These are phyloP conservation scores for Argentina silus DNA, from an alignment of 2,797 vertebrate genomes.

Conservation along the genomic window DNA sequence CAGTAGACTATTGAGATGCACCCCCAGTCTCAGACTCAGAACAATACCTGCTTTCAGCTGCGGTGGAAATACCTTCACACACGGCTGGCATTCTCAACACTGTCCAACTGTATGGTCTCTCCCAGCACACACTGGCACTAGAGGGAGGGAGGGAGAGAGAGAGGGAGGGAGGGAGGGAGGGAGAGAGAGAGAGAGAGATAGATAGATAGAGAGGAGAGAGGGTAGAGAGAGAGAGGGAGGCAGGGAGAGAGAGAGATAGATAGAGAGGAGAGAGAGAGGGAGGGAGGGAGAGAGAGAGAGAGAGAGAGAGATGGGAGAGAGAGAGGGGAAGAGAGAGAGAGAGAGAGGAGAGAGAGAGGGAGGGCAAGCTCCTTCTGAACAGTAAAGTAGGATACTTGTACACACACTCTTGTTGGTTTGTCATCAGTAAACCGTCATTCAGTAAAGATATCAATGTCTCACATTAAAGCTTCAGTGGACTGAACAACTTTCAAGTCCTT, in stretches of 20 bases:
- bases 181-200: background rate
- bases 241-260: background rate
- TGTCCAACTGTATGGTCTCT: background rate
- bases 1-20: too few relatives aligned
- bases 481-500: background rate
- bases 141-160: background rate
- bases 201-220: too few relatives aligned
- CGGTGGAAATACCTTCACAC: constrained; percentile 13
- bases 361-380: background rate
- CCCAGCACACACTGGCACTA: background rate
- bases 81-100: background rate
- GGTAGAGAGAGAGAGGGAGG: background rate
- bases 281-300: background rate
- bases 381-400: too few relatives aligned
- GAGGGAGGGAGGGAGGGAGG: background rate
- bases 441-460: background rate
- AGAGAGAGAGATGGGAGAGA: too few relatives aligned
- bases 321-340: background rate
- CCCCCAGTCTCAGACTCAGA: background rate
- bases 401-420: too few relatives aligned
- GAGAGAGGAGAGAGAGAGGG: background rate
- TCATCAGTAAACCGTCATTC: background rate
- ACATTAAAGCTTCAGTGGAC: background rate
- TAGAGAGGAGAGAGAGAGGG: background rate
- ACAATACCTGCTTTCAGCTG: constrained; percentile 11